Evolutionary conservation across 1,140 invertebrate species (phyloP), one percentile per base, ranked within the genome.

Genomic region (Cydia amplana): DNA sequence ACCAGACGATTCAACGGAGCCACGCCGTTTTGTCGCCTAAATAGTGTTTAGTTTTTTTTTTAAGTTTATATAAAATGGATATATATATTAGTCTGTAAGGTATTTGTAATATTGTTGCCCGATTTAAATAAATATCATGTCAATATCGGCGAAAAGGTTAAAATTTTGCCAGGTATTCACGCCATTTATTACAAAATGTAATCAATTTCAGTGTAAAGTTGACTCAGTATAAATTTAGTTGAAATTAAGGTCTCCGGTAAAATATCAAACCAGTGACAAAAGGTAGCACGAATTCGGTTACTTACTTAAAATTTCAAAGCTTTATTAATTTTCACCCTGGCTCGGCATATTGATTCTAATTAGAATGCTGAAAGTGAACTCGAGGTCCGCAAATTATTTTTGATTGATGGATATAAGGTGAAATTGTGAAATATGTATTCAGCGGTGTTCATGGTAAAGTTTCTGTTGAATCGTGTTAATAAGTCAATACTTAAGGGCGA

Each of bases 291-390:
- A 20, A 23, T 51, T 60, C 55, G 55, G 55, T 60, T 60, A 60
- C 55, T 55, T 55, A 55, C 51, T 60, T 60, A 60, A 60, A 60
- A 25, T 70, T 36, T 36, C 65, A 36, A 70, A 70, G 65, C 65
- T 70, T 70, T 36, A 70, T 70, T 70, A 70, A 36, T 36, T 70
- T 36, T 70, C 65, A 70, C 65, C 14, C 28, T 9, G 32, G 14
- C 32, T 7, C n/a, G 65, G 16, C n/a, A 70, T 70, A 70, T 70
- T 72, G 55, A 73, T 73, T 64, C 32, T 77, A 77, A 77, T 77
- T 75, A 77, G 51, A 67, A 55, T 20, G 49, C 32, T 77, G 63
- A 75, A 74, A 79, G 67, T 76, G 73, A 76, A 79, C 65, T 64
- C 75, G 36, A 73, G 60, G 74, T 60, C 72, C 60, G 43, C 74